Conservation (phyloP, 1,140 invertebrate species). For the Nebria ingens region DNA sequence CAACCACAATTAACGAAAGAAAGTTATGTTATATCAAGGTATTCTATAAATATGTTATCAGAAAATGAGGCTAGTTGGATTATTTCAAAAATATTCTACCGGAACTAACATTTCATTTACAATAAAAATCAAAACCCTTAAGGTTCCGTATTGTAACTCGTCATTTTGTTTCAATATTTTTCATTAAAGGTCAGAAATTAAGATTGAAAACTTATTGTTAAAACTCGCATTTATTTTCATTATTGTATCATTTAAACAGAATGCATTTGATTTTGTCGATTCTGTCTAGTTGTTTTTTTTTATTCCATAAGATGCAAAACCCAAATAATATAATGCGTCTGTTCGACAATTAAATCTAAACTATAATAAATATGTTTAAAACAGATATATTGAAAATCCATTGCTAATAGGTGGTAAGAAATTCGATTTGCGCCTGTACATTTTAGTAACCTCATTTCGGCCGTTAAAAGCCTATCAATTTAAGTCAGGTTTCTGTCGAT, state of each 20-base stretch:
- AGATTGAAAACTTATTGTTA: too few species aligned
- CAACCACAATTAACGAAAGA: slow-evolving; percentile 77
- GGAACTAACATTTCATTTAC: slow-evolving; percentile 10
- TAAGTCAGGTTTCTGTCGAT: slow-evolving; percentile 72
- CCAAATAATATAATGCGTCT: too few species aligned
- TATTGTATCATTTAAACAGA: too few species aligned
- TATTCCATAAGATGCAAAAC: too few species aligned
- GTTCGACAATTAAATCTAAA: too few species aligned
- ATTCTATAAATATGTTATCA: too few species aligned
- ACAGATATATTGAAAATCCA: slow-evolving; percentile 72
- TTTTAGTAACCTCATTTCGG: slow-evolving; percentile 75
- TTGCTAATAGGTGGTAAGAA: slow-evolving; percentile 81
- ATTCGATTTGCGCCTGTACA: slow-evolving; percentile 78
- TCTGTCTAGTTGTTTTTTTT: too few species aligned
- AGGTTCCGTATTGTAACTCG: too few species aligned
- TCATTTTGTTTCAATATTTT: not conserved
- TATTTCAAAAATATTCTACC: slow-evolving; percentile 1
- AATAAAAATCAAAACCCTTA: not conserved
- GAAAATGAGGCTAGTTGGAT: slow-evolving; percentile 10
- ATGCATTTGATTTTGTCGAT: too few species aligned
- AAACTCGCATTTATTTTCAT: too few species aligned
- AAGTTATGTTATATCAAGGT: slow-evolving; percentile 81
- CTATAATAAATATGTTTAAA: too few species aligned
- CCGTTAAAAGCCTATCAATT: slow-evolving; percentile 69
- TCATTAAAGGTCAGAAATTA: too few species aligned